A percentile compares a stretch with the other conserved stretches of the same genome.
Evolutionary conservation across 2,888 invertebrate genomes (phyloP).

Genomic region (Poecilus cupreus): DNA sequence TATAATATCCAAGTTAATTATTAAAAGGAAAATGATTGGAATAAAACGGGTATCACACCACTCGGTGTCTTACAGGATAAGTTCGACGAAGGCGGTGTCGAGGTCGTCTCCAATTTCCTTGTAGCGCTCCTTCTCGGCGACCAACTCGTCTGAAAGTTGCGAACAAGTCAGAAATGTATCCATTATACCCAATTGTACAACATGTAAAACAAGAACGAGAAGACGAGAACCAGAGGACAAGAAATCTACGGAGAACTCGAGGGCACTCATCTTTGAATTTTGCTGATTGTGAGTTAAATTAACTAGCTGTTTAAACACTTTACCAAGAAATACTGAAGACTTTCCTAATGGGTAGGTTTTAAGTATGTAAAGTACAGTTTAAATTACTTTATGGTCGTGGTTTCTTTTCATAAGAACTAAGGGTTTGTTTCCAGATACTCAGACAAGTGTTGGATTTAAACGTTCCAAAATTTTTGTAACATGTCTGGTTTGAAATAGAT

Average conservation of each 20-base stretch:
- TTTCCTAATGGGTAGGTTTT: no score
- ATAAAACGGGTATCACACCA: neutral
- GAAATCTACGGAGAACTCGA: slow-evolving; percentile 3
- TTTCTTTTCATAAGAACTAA: no score
- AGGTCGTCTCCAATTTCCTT: slow-evolving; percentile 99
- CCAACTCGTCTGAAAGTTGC: slow-evolving; percentile 88
- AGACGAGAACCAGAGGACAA: slow-evolving; percentile 51
- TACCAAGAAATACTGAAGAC: neutral
- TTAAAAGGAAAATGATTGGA: neutral
- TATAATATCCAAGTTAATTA: neutral
- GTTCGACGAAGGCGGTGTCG: slow-evolving; percentile 98
- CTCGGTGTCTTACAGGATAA: slow-evolving; percentile 77
- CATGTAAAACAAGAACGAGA: slow-evolving; percentile 63
- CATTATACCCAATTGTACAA: slow-evolving; percentile 49
- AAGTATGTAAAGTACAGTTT: no score
- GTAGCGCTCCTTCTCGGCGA: slow-evolving; percentile 99
- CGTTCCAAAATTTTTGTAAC: no score
- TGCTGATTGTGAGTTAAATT: neutral
- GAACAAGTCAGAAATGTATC: slow-evolving; percentile 61
- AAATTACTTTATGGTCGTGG: no score
- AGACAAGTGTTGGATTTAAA: no score
- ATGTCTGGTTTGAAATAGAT: no score
- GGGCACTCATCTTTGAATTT: neutral
- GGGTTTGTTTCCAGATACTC: no score
- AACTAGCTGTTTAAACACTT: no score